Base-by-base conservation (phyloP, 37 sponge, comb jelly and placozoan species). In the Corticium candelabrum region DNA sequence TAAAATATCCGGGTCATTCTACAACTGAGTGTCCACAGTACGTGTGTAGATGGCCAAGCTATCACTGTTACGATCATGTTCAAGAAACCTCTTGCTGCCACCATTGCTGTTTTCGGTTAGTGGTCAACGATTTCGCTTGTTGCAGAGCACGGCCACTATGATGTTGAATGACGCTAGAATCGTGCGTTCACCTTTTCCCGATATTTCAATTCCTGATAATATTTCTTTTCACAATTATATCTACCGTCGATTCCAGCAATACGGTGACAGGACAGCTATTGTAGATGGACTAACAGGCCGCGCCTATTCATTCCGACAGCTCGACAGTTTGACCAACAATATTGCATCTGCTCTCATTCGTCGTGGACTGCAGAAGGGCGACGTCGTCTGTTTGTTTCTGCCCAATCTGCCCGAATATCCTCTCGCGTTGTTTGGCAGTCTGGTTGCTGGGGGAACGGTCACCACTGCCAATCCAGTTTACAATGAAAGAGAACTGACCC, bases 381-480 rank as follows among this genome's bases (percentile, higher is more conserved):
- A 86, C 32, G 89, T 88, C 3, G 37, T 91, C 1, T 39, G 81
- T 0, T 41, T 91, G 2, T 67, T 76, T 2, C 27, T 76, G 38
- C 89, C 92, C 30, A 91, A 91, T 62, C 62, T 38, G 31, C 68
- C 85, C 37, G 82, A 80, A 31, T 88, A 82, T 74, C 50, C 77
- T 0, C 68, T 77, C 1, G 37, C 74, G 37, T 81, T 83, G 70
- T 77, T 90, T 31, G 95, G 84, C 1, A 78, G 81, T 15, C 41
- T 90, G 29, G 89, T 88, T 27, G 41, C 82, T 29, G 95, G 95
- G 0, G 88, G 91, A n/a, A 41, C 68, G 30, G 85, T 90, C 71
- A 86, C 81, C 35, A 81, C 89, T 2, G 80, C 82, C 68, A 94
- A 94, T 62, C 86, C 89, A 0, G 57, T 82, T 30, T 94, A 82